Conservation (phyloP, 2,797 vertebrate species). For the Phoebastria nigripes region DNA sequence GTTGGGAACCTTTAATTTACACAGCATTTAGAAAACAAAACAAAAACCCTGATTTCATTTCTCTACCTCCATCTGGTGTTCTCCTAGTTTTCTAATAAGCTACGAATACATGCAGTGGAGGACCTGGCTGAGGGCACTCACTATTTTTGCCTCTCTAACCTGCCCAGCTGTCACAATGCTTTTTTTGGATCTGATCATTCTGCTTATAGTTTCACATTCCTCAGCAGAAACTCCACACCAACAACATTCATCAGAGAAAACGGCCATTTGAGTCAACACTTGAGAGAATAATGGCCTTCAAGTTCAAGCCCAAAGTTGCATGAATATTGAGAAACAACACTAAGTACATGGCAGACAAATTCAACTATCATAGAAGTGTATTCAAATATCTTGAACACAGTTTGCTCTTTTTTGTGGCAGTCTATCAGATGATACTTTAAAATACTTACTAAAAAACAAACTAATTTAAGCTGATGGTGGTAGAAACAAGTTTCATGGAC, state of each 20-base stretch:
- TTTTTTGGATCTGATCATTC: constrained; percentile 46
- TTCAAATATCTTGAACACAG: not conserved
- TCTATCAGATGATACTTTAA: not conserved
- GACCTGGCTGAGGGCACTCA: not conserved
- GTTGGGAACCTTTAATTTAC: not conserved
- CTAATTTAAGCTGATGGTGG: not conserved
- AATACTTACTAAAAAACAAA: not conserved
- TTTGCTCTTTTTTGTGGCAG: not conserved
- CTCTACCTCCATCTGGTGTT: not conserved
- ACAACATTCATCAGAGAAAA: constrained; percentile 5
- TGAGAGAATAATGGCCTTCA: not conserved
- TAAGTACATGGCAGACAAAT: not conserved
- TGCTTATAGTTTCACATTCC: constrained; percentile 51
- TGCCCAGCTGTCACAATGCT: constrained; percentile 60
- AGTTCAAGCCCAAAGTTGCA: not conserved
- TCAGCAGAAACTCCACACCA: constrained; percentile 52
- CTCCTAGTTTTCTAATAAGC: not conserved
- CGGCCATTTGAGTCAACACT: not conserved
- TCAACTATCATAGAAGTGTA: not conserved
- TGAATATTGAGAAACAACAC: not conserved
- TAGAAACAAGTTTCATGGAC: not conserved
- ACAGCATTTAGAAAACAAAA: not conserved
- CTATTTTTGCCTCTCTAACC: constrained; percentile 1
- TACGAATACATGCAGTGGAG: not conserved
- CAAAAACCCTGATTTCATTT: not conserved